phyloP scores from a whole-genome alignment of 2,113 vertebrate species.

The Jaculus jaculus region DNA sequence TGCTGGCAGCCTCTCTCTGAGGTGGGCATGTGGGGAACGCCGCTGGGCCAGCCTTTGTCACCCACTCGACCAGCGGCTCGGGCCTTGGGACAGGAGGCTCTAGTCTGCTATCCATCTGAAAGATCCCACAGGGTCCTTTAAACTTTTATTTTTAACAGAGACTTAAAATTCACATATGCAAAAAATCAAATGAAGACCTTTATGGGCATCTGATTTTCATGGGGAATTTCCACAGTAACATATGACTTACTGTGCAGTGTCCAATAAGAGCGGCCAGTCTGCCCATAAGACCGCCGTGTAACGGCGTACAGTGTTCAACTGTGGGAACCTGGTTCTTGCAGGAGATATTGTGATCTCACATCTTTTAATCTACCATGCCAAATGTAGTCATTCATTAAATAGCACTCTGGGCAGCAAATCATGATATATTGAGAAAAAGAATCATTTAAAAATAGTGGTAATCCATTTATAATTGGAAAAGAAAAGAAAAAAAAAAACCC shows the following conservation, averaged over 20 bases:
- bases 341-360: constrained; percentile 67
- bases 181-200: constrained; percentile 32
- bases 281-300: background rate
- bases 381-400: constrained; percentile 65
- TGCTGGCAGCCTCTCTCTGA: too few species aligned
- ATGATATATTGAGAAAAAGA: constrained; percentile 75
- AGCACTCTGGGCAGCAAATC: constrained; percentile 62
- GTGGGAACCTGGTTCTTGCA: background rate
- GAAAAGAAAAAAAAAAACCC: background rate
- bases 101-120: background rate
- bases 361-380: constrained; percentile 74
- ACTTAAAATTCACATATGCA: background rate
- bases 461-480: constrained; percentile 63
- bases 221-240: constrained; percentile 49
- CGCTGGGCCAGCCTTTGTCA: background rate
- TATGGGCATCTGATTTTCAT: constrained; percentile 58
- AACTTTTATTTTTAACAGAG: background rate
- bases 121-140: background rate
- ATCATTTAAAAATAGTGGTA: constrained; percentile 68
- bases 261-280: constrained; percentile 13
- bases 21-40: too few species aligned
- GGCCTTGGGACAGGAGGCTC: background rate
- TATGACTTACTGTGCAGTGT: constrained; percentile 46
- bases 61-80: background rate
- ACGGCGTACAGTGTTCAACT: background rate